phyloP scores from a whole-genome alignment of 1,140 invertebrate genomes.

The Chrysomallon squamiferum region DNA sequence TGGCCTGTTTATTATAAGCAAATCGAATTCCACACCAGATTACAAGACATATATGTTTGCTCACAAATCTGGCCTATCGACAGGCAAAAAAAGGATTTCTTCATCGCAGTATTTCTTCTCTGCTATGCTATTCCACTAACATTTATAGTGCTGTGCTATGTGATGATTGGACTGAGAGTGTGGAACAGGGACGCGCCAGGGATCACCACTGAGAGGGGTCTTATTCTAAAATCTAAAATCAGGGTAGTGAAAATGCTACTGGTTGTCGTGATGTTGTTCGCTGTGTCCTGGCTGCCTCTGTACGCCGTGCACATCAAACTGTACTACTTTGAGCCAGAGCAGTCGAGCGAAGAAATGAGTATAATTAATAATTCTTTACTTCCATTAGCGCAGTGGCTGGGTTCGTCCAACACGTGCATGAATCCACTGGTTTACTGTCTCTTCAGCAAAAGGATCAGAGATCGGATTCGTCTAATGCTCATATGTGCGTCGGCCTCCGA shows the following conservation, averaged over 20 bases:
- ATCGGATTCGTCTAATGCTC: constrained; percentile 72
- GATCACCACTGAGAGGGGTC: constrained; percentile 36
- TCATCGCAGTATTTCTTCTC: constrained; percentile 87
- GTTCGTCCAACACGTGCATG: constrained; percentile 95
- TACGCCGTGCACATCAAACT: constrained; percentile 68
- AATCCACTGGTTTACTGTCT: constrained; percentile 98
- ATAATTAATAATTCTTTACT: constrained; percentile 79
- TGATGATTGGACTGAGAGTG: constrained; percentile 91
- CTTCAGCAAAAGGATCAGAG: constrained; percentile 94
- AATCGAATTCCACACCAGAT: constrained; percentile 4
- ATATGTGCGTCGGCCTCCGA: constrained; percentile 14
- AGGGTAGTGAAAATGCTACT: constrained; percentile 94
- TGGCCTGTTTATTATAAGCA: constrained; percentile 88
- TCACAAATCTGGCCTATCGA: constrained; percentile 38
- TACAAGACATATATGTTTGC: constrained; percentile 29
- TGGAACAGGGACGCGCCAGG: constrained; percentile 86
- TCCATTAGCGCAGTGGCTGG: constrained; percentile 95
- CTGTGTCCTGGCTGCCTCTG: constrained; percentile 93
- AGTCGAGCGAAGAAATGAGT: constrained; percentile 69
- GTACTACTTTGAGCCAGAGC: constrained; percentile 22
- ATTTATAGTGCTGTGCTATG: constrained; percentile 90
- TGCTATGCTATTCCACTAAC: constrained; percentile 92
- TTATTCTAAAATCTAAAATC: constrained; percentile 60
- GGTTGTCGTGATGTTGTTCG: constrained; percentile 92
- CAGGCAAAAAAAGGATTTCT: constrained; percentile 81